Percentiles rank a stretch among this genome's conserved stretches.
Evolutionary conservation across 2,888 invertebrate genomes (phyloP).

Genomic region (Ceriagrion tenellum): DNA sequence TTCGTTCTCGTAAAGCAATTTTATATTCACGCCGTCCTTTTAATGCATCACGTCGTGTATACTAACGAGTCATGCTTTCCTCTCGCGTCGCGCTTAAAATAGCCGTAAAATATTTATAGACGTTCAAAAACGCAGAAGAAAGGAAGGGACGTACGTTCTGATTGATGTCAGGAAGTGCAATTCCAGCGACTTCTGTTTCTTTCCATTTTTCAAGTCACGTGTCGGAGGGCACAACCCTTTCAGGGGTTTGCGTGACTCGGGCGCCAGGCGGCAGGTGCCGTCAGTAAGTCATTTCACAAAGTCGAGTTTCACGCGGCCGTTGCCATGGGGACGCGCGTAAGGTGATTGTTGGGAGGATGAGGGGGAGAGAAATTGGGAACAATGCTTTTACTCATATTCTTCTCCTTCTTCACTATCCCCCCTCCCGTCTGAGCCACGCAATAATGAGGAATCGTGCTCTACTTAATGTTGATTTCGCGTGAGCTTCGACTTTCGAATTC

Average conservation of each 20-base stretch:
- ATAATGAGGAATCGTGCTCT: neutral
- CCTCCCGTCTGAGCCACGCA: neutral
- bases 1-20: neutral
- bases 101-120: neutral
- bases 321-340: neutral
- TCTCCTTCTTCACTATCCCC: neutral
- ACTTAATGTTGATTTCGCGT: neutral
- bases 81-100: neutral
- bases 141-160: neutral
- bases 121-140: neutral
- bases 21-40: neutral
- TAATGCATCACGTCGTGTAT: neutral
- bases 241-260: neutral
- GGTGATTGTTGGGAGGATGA: neutral
- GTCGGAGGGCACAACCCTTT: neutral
- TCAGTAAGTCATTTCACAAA: neutral
- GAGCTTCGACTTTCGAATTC: neutral
- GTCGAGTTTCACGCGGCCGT: neutral
- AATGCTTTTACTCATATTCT: neutral
- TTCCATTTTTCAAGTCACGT: neutral
- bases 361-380: neutral
- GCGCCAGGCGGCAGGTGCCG: neutral
- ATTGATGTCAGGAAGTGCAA: neutral
- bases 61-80: neutral
- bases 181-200: neutral